These are phyloP conservation scores for Microplitis mediator DNA, from an alignment of 1,140 invertebrate species.

Conservation along the genomic window DNA sequence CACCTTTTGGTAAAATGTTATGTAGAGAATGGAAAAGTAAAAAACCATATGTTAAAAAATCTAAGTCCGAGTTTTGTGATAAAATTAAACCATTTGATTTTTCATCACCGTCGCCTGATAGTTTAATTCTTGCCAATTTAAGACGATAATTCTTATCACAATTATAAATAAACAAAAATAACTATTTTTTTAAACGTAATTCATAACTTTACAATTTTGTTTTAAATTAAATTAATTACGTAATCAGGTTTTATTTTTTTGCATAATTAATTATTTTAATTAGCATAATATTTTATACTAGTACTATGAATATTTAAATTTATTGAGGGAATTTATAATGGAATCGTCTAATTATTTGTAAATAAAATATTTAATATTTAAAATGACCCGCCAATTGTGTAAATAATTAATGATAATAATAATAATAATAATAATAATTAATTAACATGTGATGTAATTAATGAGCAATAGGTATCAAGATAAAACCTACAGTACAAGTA, in stretches of 20 bases:
- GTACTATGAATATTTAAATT: too few species aligned
- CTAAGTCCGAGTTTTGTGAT: conserved; percentile 14
- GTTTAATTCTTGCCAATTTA: conserved; percentile 52
- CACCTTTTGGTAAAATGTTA: conserved; percentile 63
- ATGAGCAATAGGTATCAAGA: conserved; percentile 44
- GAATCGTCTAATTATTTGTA: too few species aligned
- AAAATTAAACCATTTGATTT: conserved; percentile 64
- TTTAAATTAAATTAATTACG: too few species aligned
- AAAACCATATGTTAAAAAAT: conserved; percentile 35
- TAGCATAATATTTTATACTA: too few species aligned
- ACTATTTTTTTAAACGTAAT: too few species aligned
- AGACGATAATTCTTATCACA: conserved; percentile 31
- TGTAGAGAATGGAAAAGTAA: conserved; percentile 51
- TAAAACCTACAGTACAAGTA: conserved; percentile 42
- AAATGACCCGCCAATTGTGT: conserved; percentile 10
- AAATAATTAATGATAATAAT: neutral
- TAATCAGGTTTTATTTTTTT: too few species aligned
- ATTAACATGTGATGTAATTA: neutral
- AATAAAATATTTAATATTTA: too few species aligned
- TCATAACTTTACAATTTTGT: too few species aligned
- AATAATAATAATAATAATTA: neutral
- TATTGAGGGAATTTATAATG: too few species aligned
- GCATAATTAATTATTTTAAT: too few species aligned
- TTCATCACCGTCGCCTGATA: conserved; percentile 68
- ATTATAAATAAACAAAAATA: neutral